A percentile compares a stretch with the other conserved stretches of the same genome.
Conservation (phyloP, 2,797 vertebrate genomes). For the Clarias laeviceps region DNA sequence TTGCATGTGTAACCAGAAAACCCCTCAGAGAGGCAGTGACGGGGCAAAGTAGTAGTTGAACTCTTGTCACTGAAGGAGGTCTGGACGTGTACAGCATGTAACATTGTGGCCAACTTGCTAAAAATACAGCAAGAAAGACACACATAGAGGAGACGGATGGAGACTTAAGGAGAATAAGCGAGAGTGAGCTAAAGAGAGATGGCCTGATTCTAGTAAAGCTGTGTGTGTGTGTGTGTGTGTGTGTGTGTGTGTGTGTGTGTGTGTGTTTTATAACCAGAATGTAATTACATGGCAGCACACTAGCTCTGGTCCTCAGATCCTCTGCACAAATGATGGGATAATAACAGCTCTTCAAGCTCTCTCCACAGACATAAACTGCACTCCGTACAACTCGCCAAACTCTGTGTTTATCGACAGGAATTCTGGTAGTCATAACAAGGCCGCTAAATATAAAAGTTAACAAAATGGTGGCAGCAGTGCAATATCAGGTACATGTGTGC, state of each 20-base stretch:
- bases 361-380: conserved; percentile 59
- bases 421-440: conserved; percentile 68
- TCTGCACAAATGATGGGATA: conserved; percentile 64
- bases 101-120: conserved; percentile 36
- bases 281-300: conserved; percentile 59
- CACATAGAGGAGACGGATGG: neutral
- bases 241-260: too few species aligned
- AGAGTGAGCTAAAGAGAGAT: neutral
- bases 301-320: conserved; percentile 61
- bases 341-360: conserved; percentile 59
- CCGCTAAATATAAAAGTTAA: conserved; percentile 62
- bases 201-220: conserved; percentile 43
- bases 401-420: conserved; percentile 64
- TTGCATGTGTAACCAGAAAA: neutral
- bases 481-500: conserved; percentile 37
- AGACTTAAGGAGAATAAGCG: neutral
- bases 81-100: conserved; percentile 41
- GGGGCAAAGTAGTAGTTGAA: conserved; percentile 1
- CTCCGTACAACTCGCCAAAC: conserved; percentile 49
- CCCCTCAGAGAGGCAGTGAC: conserved; percentile 3
- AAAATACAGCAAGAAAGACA: conserved; percentile 34
- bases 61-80: conserved; percentile 24
- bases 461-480: conserved; percentile 51
- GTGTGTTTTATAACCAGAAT: conserved; percentile 41
- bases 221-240: conserved; percentile 3